Conservation (phyloP, 2,113 vertebrate species). For the Cavia aperea region DNA sequence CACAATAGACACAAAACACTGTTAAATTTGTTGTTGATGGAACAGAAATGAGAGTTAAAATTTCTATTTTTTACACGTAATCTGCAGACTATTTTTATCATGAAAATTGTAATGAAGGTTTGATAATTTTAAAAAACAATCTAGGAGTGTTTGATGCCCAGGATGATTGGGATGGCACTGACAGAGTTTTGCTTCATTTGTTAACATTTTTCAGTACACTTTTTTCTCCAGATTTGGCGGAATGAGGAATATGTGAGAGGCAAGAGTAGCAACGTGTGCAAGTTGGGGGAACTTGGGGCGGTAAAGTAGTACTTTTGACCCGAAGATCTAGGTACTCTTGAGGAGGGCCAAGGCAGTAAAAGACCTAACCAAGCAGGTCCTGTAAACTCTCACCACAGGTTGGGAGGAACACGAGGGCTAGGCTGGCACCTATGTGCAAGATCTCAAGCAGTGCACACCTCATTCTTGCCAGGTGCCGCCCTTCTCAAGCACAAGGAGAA, state of each 20-base stretch:
- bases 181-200: neutral
- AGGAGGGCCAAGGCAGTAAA: neutral
- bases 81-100: neutral
- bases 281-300: neutral
- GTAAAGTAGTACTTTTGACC: neutral
- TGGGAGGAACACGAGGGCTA: neutral
- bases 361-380: neutral
- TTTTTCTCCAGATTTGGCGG: neutral
- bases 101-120: neutral
- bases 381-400: neutral
- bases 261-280: neutral
- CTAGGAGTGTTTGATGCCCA: neutral
- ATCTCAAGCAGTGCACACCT: neutral
- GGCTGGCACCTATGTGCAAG: neutral
- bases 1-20: neutral
- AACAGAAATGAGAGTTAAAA: neutral
- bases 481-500: neutral
- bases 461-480: neutral
- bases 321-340: neutral
- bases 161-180: neutral
- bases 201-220: neutral
- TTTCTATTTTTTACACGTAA: neutral
- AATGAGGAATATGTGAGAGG: neutral
- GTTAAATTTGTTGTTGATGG: neutral
- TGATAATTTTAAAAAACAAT: neutral